A percentile compares a stretch with the other conserved stretches of the same genome.
phyloP scores from a whole-genome alignment of 1,140 invertebrate species.

The Bathynomus jamesi region DNA sequence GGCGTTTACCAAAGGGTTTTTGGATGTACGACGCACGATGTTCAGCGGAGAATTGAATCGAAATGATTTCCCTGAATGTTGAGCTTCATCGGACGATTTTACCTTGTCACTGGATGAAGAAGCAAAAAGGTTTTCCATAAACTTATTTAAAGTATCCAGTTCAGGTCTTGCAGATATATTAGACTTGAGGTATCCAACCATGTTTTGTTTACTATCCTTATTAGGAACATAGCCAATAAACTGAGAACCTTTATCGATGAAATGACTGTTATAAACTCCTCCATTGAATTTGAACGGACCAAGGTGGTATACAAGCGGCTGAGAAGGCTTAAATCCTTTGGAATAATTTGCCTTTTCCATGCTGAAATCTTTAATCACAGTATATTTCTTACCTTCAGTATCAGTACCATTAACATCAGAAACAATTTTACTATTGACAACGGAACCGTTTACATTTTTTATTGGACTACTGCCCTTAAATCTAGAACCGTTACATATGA shows the following conservation, averaged over 20 bases:
- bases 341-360: too few species aligned
- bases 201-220: neutral
- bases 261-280: neutral
- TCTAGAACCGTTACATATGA: too few species aligned
- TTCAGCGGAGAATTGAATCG: neutral
- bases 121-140: neutral
- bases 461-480: too few species aligned
- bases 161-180: neutral
- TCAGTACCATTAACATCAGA: too few species aligned
- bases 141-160: neutral
- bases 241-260: neutral
- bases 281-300: neutral
- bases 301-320: neutral
- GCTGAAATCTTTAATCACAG: too few species aligned
- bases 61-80: too few species aligned
- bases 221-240: too few species aligned
- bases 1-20: neutral
- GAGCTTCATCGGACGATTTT: too few species aligned
- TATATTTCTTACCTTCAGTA: too few species aligned
- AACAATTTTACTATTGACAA: too few species aligned
- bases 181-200: neutral
- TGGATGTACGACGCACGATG: neutral
- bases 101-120: neutral
- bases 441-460: too few species aligned
- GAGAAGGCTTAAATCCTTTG: neutral